These are phyloP conservation scores for Peromyscus eremicus DNA, from an alignment of 2,797 vertebrate genomes.

Conservation along the genomic window DNA sequence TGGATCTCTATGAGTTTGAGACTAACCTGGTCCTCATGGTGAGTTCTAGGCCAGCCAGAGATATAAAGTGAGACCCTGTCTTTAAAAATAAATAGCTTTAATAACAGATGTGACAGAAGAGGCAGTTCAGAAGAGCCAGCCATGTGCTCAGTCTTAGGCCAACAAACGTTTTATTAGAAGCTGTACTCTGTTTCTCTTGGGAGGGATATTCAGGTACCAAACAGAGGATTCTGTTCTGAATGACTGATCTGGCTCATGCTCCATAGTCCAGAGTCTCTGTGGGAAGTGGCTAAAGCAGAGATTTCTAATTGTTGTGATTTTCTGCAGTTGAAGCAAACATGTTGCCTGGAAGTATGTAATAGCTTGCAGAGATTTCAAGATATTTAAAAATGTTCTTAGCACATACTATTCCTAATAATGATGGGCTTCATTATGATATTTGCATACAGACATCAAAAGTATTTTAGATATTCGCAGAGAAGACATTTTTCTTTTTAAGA, in stretches of 20 bases:
- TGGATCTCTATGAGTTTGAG: not conserved
- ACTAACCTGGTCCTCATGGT: not conserved
- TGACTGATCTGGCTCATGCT: not conserved
- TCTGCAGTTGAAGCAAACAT: not conserved
- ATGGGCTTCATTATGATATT: not conserved
- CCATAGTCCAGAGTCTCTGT: not conserved
- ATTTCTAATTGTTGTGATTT: not conserved
- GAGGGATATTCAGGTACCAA: not conserved
- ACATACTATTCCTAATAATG: not conserved
- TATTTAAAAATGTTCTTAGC: not conserved
- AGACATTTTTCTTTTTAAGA: not conserved
- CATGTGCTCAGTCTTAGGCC: not conserved
- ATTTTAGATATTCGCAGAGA: slow-evolving; percentile 56
- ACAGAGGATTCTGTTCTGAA: not conserved
- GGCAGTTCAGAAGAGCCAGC: not conserved
- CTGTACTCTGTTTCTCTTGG: not conserved
- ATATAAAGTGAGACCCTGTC: not conserved
- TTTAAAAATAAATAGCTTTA: not conserved
- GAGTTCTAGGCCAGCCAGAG: not conserved
- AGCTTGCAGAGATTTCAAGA: slow-evolving; percentile 6
- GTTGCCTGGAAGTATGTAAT: not conserved
- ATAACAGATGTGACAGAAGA: not conserved
- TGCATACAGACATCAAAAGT: not conserved
- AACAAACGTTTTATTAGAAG: not conserved
- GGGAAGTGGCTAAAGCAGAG: not conserved